These are phyloP conservation scores for Parnassius mnemosyne DNA, from an alignment of 2,888 invertebrate species.

Conservation along the genomic window DNA sequence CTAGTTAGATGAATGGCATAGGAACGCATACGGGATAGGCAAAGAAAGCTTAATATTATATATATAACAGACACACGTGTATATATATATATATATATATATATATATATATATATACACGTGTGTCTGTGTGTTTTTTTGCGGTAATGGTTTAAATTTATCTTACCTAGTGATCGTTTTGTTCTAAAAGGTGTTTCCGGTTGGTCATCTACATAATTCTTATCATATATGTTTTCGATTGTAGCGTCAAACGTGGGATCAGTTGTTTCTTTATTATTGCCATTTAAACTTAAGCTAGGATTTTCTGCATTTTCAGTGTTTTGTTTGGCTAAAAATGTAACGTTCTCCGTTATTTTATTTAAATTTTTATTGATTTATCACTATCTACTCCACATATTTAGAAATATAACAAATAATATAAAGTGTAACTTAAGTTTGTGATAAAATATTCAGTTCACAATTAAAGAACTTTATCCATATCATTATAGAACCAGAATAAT, in stretches of 20 bases:
- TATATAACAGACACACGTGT: too few species aligned
- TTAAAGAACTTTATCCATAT: too few species aligned
- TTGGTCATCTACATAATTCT: conserved; percentile 40
- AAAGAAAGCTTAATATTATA: too few species aligned
- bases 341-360: not conserved
- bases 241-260: conserved; percentile 10
- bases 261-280: conserved; percentile 15
- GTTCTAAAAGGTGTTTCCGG: conserved; percentile 45
- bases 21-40: too few species aligned
- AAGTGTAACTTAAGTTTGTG: not conserved
- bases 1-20: too few species aligned
- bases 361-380: not conserved
- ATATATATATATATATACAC: too few species aligned
- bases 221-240: conserved; percentile 31
- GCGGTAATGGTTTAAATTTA: not conserved
- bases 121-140: too few species aligned
- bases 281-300: not conserved
- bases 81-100: too few species aligned
- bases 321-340: conserved; percentile 14
- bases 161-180: conserved; percentile 59
- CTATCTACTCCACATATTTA: not conserved
- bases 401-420: too few species aligned
- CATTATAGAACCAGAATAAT: too few species aligned
- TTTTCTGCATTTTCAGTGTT: conserved; percentile 5
- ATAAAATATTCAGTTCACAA: not conserved